These are phyloP conservation scores for Drosophila saltans DNA, from an alignment of 1,140 invertebrate genomes.

Conservation along the genomic window DNA sequence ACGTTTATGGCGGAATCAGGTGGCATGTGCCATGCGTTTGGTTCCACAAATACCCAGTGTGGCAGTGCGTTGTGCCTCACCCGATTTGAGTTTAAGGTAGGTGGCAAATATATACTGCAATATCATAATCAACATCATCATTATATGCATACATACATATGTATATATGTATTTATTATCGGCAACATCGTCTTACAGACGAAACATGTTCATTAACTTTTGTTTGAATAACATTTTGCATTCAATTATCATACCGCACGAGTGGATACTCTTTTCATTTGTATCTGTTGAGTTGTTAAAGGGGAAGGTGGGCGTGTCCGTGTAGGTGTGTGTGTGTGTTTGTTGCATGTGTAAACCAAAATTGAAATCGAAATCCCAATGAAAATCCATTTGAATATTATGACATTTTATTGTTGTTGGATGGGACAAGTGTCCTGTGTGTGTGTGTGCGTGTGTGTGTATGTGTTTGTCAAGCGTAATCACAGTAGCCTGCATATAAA, in stretches of 20 bases:
- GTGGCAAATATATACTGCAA: conserved; percentile 34
- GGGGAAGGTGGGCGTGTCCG: neutral
- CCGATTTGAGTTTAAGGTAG: conserved; percentile 95
- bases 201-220: conserved; percentile 55
- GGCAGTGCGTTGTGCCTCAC: conserved; percentile 94
- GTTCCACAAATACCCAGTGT: conserved; percentile 93
- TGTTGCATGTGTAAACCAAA: conserved; percentile 24
- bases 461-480: conserved; percentile 16
- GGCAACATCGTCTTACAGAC: conserved; percentile 16
- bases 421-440: neutral
- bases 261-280: conserved; percentile 18
- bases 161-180: neutral
- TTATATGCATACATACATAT: neutral
- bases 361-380: conserved; percentile 20
- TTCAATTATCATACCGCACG: conserved; percentile 63
- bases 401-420: conserved; percentile 2
- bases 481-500: conserved; percentile 13
- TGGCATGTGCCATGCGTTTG: conserved; percentile 96
- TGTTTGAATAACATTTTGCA: conserved; percentile 66
- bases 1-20: conserved; percentile 96
- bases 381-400: conserved; percentile 9
- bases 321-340: conserved; percentile 3
- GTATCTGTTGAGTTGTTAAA: conserved; percentile 4
- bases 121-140: conserved; percentile 14
- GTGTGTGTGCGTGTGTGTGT: neutral